phyloP scores from a whole-genome alignment of 2,797 vertebrate genomes.

The Cossypha dichroa region DNA sequence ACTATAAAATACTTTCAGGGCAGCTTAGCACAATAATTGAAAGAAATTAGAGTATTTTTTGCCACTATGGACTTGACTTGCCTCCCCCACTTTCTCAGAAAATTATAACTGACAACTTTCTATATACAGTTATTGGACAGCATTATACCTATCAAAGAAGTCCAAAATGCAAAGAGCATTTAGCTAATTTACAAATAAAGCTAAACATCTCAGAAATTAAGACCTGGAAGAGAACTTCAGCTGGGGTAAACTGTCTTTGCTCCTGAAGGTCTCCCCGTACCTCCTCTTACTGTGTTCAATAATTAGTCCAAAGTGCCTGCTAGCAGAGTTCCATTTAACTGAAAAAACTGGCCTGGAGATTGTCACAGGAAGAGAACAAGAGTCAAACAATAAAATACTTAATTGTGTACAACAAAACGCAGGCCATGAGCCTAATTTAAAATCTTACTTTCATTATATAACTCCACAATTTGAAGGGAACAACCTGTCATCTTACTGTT shows the following conservation, averaged over 20 bases:
- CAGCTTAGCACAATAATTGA: background rate
- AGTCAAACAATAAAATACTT: constrained; percentile 4
- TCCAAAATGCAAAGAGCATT: background rate
- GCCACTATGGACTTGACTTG: background rate
- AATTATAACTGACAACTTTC: background rate
- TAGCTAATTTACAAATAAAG: background rate
- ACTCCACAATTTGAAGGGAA: background rate
- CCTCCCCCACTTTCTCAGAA: background rate
- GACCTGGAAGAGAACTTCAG: background rate
- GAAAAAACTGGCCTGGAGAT: background rate
- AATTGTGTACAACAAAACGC: background rate
- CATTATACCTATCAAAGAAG: background rate
- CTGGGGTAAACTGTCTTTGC: background rate
- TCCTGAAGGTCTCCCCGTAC: background rate
- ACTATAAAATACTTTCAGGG: background rate
- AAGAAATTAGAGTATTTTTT: background rate
- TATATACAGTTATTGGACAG: background rate
- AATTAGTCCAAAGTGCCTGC: background rate
- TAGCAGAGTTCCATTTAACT: background rate
- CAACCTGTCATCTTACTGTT: background rate
- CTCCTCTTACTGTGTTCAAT: background rate
- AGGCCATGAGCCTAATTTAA: background rate
- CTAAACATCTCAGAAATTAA: background rate
- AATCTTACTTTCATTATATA: background rate
- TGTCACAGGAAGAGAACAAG: background rate